phyloP scores from a whole-genome alignment of 2,888 invertebrate genomes.

The Nebria salina region DNA sequence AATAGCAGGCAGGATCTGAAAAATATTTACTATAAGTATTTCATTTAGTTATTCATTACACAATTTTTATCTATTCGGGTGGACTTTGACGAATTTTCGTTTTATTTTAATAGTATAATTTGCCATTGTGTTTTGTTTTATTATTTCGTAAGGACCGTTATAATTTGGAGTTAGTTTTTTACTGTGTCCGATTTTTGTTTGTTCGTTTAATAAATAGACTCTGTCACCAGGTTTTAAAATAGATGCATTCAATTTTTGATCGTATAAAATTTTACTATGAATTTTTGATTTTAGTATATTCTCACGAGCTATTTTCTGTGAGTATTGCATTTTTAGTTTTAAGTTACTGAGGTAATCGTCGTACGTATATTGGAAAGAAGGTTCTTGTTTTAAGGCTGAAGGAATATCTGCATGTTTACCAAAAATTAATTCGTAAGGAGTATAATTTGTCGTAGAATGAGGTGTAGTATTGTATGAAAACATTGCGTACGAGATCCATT shows the following conservation, averaged over 20 bases:
- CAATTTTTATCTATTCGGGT: conserved; percentile 41
- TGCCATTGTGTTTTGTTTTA: conserved; percentile 45
- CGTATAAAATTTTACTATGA: conserved; percentile 49
- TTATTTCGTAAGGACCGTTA: conserved; percentile 48
- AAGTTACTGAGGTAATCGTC: conserved; percentile 49
- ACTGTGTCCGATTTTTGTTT: no score
- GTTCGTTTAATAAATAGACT: no score
- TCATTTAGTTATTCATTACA: background rate
- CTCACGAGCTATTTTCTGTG: conserved; percentile 49
- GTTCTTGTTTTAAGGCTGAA: conserved; percentile 47
- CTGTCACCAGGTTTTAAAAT: no score
- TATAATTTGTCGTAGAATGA: conserved; percentile 50
- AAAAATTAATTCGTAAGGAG: conserved; percentile 51
- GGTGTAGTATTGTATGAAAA: conserved; percentile 51
- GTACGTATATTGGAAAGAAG: conserved; percentile 50
- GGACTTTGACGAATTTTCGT: conserved; percentile 42
- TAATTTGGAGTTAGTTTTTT: conserved; percentile 44
- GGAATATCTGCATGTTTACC: conserved; percentile 46
- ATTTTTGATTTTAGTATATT: conserved; percentile 48
- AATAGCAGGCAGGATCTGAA: no score
- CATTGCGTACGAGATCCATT: conserved; percentile 51
- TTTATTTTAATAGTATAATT: conserved; percentile 47
- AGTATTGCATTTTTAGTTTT: conserved; percentile 47
- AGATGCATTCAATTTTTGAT: conserved; percentile 39
- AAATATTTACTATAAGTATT: no score